These are phyloP conservation scores for Sciurus carolinensis DNA, from an alignment of 2,797 vertebrate species.

Conservation along the genomic window DNA sequence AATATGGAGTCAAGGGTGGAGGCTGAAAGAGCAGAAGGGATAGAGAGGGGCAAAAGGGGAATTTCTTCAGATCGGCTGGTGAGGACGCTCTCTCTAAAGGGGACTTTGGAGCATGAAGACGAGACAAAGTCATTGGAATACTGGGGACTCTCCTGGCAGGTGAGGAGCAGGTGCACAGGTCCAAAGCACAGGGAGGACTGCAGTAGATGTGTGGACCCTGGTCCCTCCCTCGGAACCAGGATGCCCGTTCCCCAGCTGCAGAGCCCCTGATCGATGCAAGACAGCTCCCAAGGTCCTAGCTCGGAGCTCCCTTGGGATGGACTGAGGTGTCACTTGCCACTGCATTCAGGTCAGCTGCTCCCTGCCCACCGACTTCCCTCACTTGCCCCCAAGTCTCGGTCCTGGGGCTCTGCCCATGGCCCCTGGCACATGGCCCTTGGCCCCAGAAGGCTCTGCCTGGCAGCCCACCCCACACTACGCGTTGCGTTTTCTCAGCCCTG, in stretches of 20 bases:
- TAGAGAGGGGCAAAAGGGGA: no score
- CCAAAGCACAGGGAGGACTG: no score
- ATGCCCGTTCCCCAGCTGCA: background rate
- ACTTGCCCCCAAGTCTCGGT: background rate
- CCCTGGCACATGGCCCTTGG: background rate
- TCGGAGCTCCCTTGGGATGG: background rate
- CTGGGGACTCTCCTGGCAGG: background rate
- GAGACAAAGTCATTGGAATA: background rate
- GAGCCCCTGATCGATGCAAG: background rate
- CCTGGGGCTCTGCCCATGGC: background rate
- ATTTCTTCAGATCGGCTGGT: background rate
- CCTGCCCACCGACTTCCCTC: no score
- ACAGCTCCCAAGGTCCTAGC: background rate
- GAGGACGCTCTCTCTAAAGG: background rate
- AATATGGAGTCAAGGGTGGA: background rate
- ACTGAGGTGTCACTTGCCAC: background rate
- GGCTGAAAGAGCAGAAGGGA: no score
- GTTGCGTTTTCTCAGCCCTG: background rate
- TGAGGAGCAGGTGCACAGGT: background rate
- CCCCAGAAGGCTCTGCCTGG: background rate
- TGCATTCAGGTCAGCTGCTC: background rate
- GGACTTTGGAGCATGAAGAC: background rate
- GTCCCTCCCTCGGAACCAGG: background rate
- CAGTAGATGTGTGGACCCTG: background rate
- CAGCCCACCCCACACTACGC: background rate